These are phyloP conservation scores for Clarias platycephalus DNA, from an alignment of 2,797 vertebrate genomes.

Conservation along the genomic window DNA sequence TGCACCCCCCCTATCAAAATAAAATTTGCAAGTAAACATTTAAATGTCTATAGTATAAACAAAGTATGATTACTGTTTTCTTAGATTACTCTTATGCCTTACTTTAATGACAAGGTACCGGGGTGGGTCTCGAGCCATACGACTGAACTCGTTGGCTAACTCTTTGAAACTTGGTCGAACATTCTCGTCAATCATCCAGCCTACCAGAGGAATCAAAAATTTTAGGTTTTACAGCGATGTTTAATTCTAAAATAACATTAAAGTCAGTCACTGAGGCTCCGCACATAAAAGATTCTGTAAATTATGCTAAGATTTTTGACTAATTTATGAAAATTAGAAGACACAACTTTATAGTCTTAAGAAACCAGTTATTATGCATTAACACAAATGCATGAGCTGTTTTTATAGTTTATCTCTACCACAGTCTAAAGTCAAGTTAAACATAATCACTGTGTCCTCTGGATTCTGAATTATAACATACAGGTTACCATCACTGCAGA, in stretches of 20 bases:
- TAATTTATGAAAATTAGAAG: not conserved
- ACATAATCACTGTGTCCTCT: not conserved
- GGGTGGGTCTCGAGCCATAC: slow-evolving; percentile 92
- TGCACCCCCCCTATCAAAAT: slow-evolving; percentile 65
- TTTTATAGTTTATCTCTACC: not conserved
- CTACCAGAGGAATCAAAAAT: slow-evolving; percentile 63
- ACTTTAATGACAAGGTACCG: slow-evolving; percentile 94
- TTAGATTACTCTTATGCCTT: slow-evolving; percentile 50
- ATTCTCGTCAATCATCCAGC: slow-evolving; percentile 98
- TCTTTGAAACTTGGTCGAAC: slow-evolving; percentile 96
- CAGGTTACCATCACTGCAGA: not conserved
- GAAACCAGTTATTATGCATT: not conserved
- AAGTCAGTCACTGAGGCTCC: not conserved
- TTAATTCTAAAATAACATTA: not conserved
- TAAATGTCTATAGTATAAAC: not conserved
- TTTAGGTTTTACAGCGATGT: not conserved
- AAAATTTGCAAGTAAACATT: not conserved
- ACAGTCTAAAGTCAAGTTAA: not conserved
- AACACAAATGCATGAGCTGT: not conserved
- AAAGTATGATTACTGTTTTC: not conserved
- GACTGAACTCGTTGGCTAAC: slow-evolving; percentile 90
- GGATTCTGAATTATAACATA: not conserved
- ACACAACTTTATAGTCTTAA: not conserved
- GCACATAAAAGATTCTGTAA: not conserved
- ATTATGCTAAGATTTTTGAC: not conserved